Evolutionary conservation across 1,140 invertebrate genomes (phyloP), one percentile per base, ranked within the genome.

Genomic region (Vanessa tameamea): DNA sequence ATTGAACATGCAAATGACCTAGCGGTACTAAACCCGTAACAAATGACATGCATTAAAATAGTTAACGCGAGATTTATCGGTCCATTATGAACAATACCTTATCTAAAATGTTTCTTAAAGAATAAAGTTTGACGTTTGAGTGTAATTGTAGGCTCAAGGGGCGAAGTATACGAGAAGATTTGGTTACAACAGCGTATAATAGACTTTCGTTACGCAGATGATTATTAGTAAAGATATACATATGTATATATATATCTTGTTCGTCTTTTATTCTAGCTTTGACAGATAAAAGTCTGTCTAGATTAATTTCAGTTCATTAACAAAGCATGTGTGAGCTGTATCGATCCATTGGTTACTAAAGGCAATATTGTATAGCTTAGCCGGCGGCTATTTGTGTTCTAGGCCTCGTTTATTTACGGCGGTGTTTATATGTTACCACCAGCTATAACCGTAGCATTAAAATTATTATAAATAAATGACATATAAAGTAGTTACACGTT

Each of bases 51-150:
- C 69, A 55, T 50, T 61, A 61, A 12, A 64, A 71, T 64, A 37
- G 69, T 64, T 71, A 48, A 71, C 48, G 26, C 26, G 16, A n/a
- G 61, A 71, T 55, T 69, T 59, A 69, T 69, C 37, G 55, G 67
- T 31, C 53, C 53, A 26, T 48, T 69, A 59, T 59, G 53, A 47
- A 23, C 23, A 37, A 48, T 59, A 59, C n/a, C 51, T 68, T 69
- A 69, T 59, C 51, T 69, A 47, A 69, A 48, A n/a, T 47, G 31
- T 47, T 47, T 55, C 67, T 23, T 68, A 57, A 68, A 50, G 66
- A 66, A 43, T 16, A 55, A 20, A 55, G 53, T 57, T 57, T 20
- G 53, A 57, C 53, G 20, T 57, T 16, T 23, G 9, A 43, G n/a
- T 16, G n/a, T n/a, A 7, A 0, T 53, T 53, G n/a, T n/a, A 7